phyloP scores from a whole-genome alignment of 2,113 vertebrate species.

The Sphaerodactylus townsendi region DNA sequence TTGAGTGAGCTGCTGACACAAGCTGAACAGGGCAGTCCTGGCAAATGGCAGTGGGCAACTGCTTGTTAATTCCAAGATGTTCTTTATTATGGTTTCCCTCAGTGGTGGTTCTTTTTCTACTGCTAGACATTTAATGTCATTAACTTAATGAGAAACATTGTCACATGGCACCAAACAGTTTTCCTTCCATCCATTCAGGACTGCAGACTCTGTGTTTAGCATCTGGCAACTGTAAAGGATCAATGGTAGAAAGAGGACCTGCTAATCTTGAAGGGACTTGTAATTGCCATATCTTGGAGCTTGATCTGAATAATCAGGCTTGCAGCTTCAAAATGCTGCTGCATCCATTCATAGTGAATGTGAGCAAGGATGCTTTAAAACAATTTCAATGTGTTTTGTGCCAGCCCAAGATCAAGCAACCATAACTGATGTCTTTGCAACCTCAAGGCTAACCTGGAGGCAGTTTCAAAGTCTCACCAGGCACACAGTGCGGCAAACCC shows the following conservation, averaged over 20 bases:
- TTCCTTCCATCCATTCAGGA: too few species aligned
- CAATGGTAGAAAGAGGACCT: too few species aligned
- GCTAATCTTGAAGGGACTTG: too few species aligned
- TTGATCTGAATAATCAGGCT: neutral
- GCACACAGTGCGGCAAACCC: neutral
- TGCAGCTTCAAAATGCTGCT: neutral
- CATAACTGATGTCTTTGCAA: neutral
- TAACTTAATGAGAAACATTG: too few species aligned
- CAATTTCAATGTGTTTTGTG: neutral
- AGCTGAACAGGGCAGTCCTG: neutral
- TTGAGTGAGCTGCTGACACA: neutral
- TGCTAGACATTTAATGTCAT: too few species aligned
- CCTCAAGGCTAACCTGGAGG: neutral
- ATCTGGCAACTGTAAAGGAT: too few species aligned
- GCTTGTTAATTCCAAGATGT: neutral
- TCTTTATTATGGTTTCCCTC: neutral
- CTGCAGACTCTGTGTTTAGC: too few species aligned
- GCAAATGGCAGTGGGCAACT: neutral
- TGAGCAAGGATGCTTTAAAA: neutral
- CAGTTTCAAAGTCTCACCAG: neutral
- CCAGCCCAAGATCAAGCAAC: neutral
- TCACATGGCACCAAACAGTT: too few species aligned
- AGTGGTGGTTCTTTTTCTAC: too few species aligned
- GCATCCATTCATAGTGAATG: neutral
- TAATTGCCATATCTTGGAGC: too few species aligned